These are phyloP conservation scores for Campoletis sonorensis DNA, from an alignment of 1,140 invertebrate genomes.

Conservation along the genomic window DNA sequence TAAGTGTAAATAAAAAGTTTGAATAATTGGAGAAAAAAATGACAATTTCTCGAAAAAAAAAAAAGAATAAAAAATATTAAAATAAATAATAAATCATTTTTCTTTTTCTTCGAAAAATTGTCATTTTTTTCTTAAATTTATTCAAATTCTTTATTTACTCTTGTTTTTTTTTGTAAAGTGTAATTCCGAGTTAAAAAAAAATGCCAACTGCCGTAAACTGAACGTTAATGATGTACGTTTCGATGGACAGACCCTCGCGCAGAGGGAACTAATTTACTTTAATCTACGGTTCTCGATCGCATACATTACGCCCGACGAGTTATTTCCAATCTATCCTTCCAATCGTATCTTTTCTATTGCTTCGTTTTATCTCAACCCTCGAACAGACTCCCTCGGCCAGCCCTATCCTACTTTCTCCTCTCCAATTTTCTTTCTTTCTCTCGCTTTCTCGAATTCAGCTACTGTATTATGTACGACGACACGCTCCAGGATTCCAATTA, in stretches of 20 bases:
- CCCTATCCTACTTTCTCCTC: background rate
- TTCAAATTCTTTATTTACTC: no score
- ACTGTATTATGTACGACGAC: background rate
- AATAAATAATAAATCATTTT: no score
- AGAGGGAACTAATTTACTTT: background rate
- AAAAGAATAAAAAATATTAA: no score
- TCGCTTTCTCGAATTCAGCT: constrained; percentile 14
- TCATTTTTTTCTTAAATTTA: no score
- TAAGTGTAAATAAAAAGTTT: no score
- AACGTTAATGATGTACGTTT: constrained; percentile 9
- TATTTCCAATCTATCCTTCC: constrained; percentile 14
- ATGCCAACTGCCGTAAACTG: background rate
- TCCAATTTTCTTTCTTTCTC: background rate
- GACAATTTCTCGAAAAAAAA: no score
- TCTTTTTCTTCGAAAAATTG: no score
- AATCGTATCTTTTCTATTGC: constrained; percentile 13
- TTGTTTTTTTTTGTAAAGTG: no score
- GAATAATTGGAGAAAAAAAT: no score
- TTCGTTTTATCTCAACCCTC: constrained; percentile 6
- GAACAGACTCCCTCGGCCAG: background rate
- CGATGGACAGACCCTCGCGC: background rate
- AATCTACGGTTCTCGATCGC: constrained; percentile 13
- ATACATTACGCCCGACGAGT: constrained; percentile 6
- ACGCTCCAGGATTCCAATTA: constrained; percentile 8
- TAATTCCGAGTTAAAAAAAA: no score